Evolutionary conservation across 2,888 invertebrate genomes (phyloP).

Genomic region (Drosophila kambysellisi): DNA sequence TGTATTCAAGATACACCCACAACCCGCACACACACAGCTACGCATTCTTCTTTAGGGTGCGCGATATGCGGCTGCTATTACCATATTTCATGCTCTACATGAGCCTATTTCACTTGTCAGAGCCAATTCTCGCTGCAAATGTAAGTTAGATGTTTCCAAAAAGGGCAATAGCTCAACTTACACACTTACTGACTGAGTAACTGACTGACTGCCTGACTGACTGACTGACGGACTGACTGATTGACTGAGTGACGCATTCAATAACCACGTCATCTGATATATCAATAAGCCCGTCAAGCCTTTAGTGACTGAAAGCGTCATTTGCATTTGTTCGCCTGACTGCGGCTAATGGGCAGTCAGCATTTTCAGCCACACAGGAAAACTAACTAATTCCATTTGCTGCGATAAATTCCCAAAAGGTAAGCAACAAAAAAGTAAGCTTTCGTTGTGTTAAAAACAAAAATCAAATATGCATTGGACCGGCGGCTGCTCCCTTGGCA

Average conservation of each 20-base stretch:
- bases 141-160: conserved; percentile 43
- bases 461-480: conserved; percentile 69
- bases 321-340: conserved; percentile 42
- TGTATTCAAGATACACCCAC: conserved; percentile 21
- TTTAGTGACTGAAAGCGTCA: conserved; percentile 48
- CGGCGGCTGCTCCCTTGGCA: conserved; percentile 37
- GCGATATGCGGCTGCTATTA: conserved; percentile 50
- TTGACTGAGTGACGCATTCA: background rate
- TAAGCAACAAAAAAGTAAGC: conserved; percentile 24
- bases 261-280: conserved; percentile 30
- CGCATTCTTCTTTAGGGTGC: conserved; percentile 2
- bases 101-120: conserved; percentile 71
- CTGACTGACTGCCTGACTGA: conserved; percentile 22
- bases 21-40: conserved; percentile 8
- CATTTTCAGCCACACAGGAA: background rate
- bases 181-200: conserved; percentile 25
- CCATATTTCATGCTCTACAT: conserved; percentile 76
- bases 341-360: conserved; percentile 36
- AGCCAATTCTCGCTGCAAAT: conserved; percentile 36
- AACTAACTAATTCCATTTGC: conserved; percentile 72
- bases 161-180: conserved; percentile 25
- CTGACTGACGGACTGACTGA: conserved; percentile 11
- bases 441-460: conserved; percentile 62
- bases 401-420: conserved; percentile 54
- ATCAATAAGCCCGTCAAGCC: conserved; percentile 42